These are phyloP conservation scores for Candidula unifasciata DNA, from an alignment of 2,888 invertebrate genomes.

Conservation along the genomic window DNA sequence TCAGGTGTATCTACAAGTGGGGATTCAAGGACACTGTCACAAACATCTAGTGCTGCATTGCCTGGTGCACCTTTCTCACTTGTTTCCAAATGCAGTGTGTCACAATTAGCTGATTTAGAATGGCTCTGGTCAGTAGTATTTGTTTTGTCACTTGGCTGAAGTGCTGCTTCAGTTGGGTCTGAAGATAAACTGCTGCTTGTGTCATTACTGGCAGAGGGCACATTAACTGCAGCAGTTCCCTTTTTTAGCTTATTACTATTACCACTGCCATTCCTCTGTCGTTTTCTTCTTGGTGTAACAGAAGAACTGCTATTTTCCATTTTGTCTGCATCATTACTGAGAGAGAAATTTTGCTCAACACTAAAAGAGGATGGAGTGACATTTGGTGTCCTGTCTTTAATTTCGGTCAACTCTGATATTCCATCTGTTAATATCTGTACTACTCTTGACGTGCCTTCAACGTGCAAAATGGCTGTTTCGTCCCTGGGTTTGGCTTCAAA, in stretches of 20 bases:
- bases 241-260: constrained; percentile 4
- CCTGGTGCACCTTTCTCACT: neutral
- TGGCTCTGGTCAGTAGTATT: neutral
- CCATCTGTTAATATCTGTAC: constrained; percentile 62
- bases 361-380: neutral
- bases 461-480: constrained; percentile 61
- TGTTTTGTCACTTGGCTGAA: neutral
- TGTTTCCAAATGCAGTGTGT: neutral
- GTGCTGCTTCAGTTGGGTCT: constrained; percentile 14
- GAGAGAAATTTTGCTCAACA: neutral
- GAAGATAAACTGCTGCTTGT: constrained; percentile 28
- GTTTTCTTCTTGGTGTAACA: constrained; percentile 22
- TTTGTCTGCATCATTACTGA: neutral
- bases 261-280: constrained; percentile 8
- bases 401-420: constrained; percentile 55
- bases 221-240: neutral
- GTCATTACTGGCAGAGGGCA: neutral
- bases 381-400: constrained; percentile 21
- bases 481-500: constrained; percentile 48
- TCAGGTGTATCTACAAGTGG: neutral
- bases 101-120: constrained; percentile 10
- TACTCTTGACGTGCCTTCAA: constrained; percentile 66
- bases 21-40: neutral
- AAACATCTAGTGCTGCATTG: neutral
- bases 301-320: neutral